Conservation (phyloP, 1,140 invertebrate genomes). For the Brachionus sp. region DNA sequence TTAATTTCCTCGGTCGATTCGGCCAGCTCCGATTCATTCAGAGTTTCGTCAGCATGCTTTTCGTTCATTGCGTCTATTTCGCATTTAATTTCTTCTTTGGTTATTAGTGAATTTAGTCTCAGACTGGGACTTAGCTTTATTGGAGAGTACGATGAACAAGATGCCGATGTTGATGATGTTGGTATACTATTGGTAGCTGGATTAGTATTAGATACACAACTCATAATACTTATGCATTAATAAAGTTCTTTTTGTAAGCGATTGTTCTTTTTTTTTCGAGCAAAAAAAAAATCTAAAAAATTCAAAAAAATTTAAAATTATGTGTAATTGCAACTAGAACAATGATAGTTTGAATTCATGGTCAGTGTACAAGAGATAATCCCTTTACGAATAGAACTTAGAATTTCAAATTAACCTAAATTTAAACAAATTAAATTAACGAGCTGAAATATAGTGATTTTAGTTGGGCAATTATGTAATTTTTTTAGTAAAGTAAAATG, state of each 20-base stretch:
- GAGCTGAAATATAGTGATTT: background rate
- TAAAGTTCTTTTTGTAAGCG: background rate
- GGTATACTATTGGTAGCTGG: slow-evolving; percentile 20
- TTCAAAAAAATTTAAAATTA: background rate
- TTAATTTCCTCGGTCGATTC: background rate
- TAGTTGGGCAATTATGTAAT: slow-evolving; percentile 11
- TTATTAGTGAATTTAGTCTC: background rate
- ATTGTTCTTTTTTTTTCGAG: background rate
- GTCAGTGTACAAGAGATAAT: slow-evolving; percentile 24
- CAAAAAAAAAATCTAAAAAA: slow-evolving; percentile 17
- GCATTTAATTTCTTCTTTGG: background rate
- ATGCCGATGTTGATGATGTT: slow-evolving; percentile 21
- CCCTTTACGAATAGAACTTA: slow-evolving; percentile 18
- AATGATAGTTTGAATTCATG: slow-evolving; percentile 10
- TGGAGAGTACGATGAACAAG: slow-evolving; percentile 25
- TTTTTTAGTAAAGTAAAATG: background rate
- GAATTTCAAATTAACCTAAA: slow-evolving; percentile 34
- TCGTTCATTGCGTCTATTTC: slow-evolving; percentile 4
- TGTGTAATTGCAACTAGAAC: background rate
- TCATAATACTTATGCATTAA: slow-evolving; percentile 36
- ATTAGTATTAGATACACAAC: slow-evolving; percentile 31
- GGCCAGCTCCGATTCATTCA: background rate
- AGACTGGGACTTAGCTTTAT: background rate
- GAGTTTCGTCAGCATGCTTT: background rate
- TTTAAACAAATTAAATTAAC: background rate